Evolutionary conservation across 2,113 vertebrate genomes (phyloP), one percentile per base, ranked within the genome.

Genomic region (Phodopus roborovskii): DNA sequence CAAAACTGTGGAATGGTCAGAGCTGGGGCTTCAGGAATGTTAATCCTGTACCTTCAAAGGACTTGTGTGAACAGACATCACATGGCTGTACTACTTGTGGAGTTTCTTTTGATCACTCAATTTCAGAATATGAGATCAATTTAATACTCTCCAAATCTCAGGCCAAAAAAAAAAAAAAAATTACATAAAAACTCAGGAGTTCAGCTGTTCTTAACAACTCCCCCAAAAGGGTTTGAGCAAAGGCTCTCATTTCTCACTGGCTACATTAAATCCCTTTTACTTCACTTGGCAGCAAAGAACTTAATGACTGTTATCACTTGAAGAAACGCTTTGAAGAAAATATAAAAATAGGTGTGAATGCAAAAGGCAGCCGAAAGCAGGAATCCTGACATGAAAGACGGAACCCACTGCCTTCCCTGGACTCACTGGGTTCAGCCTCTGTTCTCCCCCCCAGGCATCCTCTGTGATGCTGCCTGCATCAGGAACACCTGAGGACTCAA

Each of bases 321-420:
- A 60, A 71, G 96, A 96, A 93, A 94, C 19, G 93, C 92, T 92
- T 94, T 95, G 88, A 92, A 97, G 88, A 95, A 95, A 96, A 96
- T 48, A 85, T 0, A 2, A 96, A 96, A 90, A 95, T 74, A 91
- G 82, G 66, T 84, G 2, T 10, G 74, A 94, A 89, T 42, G 60
- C n/a, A 42, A n/a, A 96, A 92, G 75, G 62, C 45, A 36, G 95
- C 88, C 39, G 17, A 79, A 78, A 97, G 96, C 92, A 93, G 90
- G 78, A 88, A 94, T 3, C 45, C 87, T 50, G 50, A 94, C 73
- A 89, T 94, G 79, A 92, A 96, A 93, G 93, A 24, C 56, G 62
- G 3, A 92, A 39, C 71, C 71, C 39, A 66, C 48, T 73, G 75
- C 53, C 53, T 79, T 85, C 50, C 48, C 74, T 68, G 70, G 91